phyloP scores from a whole-genome alignment of 2,888 invertebrate species.

The Lymantria monacha region DNA sequence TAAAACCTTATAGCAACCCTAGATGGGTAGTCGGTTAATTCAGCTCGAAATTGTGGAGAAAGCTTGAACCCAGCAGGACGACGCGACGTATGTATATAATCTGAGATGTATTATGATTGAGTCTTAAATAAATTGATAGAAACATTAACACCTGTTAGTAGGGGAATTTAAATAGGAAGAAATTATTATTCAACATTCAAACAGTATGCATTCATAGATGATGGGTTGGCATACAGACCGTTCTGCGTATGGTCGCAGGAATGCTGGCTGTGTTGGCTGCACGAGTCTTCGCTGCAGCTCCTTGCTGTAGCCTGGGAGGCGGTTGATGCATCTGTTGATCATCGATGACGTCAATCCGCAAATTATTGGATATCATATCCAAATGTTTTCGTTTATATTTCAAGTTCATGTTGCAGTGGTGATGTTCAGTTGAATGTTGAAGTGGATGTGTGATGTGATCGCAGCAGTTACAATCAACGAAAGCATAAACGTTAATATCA shows the following conservation, averaged over 20 bases:
- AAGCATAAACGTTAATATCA: too few relatives aligned
- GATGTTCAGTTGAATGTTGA: too few relatives aligned
- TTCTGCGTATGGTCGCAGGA: conserved; percentile 63
- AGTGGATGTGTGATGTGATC: too few relatives aligned
- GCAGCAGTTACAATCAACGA: too few relatives aligned
- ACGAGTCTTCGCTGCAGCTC: conserved; percentile 59
- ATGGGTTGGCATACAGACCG: conserved; percentile 56
- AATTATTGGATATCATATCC: not conserved
- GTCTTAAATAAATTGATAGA: too few relatives aligned
- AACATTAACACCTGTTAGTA: not conserved
- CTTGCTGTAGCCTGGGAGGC: conserved; percentile 43
- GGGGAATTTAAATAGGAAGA: not conserved
- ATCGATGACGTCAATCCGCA: conserved; percentile 30
- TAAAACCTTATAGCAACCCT: too few relatives aligned
- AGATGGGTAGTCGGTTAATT: too few relatives aligned
- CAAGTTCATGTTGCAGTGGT: too few relatives aligned
- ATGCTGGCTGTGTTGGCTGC: conserved; percentile 65
- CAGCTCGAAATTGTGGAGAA: too few relatives aligned
- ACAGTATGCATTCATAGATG: not conserved
- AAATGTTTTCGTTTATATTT: not conserved
- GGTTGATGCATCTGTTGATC: conserved; percentile 58
- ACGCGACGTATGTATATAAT: too few relatives aligned
- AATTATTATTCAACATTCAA: not conserved
- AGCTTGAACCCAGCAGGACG: too few relatives aligned
- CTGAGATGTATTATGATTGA: too few relatives aligned